A percentile compares a stretch with the other conserved stretches of the same genome.
Evolutionary conservation across 92 coral and sea anemone genomes (phyloP).

Genomic region (Porites lobata): DNA sequence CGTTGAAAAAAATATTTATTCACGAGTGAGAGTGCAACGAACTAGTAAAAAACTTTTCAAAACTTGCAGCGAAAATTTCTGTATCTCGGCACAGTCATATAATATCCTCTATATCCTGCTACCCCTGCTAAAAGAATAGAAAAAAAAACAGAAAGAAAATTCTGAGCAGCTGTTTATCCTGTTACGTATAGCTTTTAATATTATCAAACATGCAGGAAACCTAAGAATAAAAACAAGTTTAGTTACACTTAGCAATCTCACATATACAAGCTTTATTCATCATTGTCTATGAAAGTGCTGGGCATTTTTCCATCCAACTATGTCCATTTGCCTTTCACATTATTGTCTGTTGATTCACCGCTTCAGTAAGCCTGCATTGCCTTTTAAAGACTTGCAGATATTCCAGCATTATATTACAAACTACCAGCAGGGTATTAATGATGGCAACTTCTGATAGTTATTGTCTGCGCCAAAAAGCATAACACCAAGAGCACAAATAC

Average conservation of each 20-base stretch:
- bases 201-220: neutral
- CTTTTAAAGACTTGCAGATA: neutral
- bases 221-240: conserved; percentile 14
- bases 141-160: neutral
- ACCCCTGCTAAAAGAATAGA: neutral
- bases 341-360: neutral
- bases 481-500: conserved; percentile 71
- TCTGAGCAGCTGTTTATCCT: neutral
- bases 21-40: too few species aligned
- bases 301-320: neutral
- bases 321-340: neutral
- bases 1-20: too few species aligned
- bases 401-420: conserved; percentile 7
- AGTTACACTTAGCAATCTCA: neutral
- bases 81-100: neutral
- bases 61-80: too few species aligned
- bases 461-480: conserved; percentile 76
- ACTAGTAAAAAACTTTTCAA: too few species aligned
- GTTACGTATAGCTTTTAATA: neutral
- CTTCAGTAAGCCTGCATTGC: conserved; percentile 9
- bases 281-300: neutral
- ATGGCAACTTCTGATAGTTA: neutral
- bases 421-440: neutral
- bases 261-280: neutral
- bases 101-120: neutral